A percentile compares a stretch with the other conserved stretches of the same genome.
phyloP scores from a whole-genome alignment of 2,113 vertebrate species.

The Cinclus cinclus region DNA sequence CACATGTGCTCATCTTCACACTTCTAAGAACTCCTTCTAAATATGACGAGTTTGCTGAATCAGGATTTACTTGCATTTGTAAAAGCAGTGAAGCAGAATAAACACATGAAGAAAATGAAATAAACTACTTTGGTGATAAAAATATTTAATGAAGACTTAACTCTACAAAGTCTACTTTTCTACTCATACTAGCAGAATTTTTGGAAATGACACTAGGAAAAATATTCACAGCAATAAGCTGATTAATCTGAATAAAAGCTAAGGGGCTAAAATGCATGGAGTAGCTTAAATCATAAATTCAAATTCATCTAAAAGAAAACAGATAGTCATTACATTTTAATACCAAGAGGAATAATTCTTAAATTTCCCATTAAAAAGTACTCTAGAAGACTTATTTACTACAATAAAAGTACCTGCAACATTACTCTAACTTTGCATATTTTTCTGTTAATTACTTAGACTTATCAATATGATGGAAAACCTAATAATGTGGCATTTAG shows the following conservation, averaged over 20 bases:
- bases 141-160: not conserved
- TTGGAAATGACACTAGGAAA: not conserved
- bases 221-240: not conserved
- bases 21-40: not conserved
- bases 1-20: not conserved
- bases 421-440: not conserved
- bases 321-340: not conserved
- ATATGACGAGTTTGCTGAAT: not conserved
- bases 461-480: not conserved
- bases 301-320: not conserved
- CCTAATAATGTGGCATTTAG: not conserved
- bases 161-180: not conserved
- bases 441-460: not conserved
- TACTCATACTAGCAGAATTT: not conserved
- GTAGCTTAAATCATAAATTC: not conserved
- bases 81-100: not conserved
- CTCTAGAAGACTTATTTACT: not conserved
- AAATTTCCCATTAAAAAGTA: not conserved
- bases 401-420: not conserved
- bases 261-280: not conserved
- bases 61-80: not conserved
- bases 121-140: not conserved
- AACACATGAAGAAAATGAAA: not conserved
- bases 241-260: not conserved
- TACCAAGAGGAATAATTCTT: not conserved